Evolutionary conservation across 23 tunicate species (phyloP).

Genomic region (Phallusia fumigata): DNA sequence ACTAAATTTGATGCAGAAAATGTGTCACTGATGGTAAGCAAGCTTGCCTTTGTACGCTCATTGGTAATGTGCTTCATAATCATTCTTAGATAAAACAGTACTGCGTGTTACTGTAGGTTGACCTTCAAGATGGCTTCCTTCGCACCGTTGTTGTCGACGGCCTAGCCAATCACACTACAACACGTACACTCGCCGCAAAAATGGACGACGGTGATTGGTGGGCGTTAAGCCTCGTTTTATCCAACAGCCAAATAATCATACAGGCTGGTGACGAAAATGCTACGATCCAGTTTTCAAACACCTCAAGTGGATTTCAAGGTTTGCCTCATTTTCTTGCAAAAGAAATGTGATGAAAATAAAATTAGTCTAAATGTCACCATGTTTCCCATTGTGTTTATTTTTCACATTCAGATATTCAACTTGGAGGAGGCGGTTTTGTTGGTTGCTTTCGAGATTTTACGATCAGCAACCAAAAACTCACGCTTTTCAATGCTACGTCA

Average conservation of each 20-base stretch:
- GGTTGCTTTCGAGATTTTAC: conserved; percentile 59
- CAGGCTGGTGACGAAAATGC: neutral
- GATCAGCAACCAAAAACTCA: neutral
- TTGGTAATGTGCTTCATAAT: no score
- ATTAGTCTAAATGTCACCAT: no score
- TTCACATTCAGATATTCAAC: neutral
- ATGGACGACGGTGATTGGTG: conserved; percentile 5
- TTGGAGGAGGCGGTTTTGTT: conserved; percentile 15
- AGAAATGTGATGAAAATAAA: no score
- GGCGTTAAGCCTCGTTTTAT: neutral
- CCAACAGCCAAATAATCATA: neutral
- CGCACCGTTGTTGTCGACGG: neutral
- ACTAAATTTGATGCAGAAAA: neutral
- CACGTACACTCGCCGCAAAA: neutral
- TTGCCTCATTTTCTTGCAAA: no score
- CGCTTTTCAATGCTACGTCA: neutral
- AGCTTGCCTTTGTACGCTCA: no score
- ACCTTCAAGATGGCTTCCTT: neutral
- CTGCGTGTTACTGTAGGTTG: neutral
- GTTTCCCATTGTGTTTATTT: no score
- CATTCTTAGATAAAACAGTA: no score
- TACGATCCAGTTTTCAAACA: neutral
- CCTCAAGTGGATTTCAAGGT: no score
- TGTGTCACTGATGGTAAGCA: no score
- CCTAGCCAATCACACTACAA: neutral